Base-by-base conservation (phyloP, 2,888 invertebrate genomes). In the Lagria hirta region DNA sequence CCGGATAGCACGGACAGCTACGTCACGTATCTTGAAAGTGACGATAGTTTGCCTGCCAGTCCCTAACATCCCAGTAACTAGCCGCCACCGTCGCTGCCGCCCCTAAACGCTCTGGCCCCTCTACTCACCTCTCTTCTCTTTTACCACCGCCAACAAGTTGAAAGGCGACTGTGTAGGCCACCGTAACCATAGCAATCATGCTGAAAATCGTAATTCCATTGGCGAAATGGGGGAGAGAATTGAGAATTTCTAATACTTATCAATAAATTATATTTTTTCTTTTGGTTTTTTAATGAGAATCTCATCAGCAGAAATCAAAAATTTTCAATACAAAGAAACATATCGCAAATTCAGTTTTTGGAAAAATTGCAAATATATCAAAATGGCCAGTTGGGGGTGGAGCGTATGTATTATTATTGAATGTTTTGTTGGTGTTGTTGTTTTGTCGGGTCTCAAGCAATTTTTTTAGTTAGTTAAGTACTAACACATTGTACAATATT, bases 1-100 rank as follows among this genome's bases (percentile, higher is more conserved):
- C 86, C 86, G 11, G 86, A 87, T 71, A 86, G 85, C 62, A 85
- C 86, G 38, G 88, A 92, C 74, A 91, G 90, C 71, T 92, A 91
- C 76, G 92, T 93, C 54, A 92, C 92, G 47, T 92, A 91, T 77
- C 82, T 92, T 61, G 92, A 92, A 73, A 91, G 90, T 72, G 93
- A 93, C 75, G 85, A 85, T 68, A 84, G 83, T 66, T 77, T 84
- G 58, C 83, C 84, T 32, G 82, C 83, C 55, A 84, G 84, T 62
- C 85, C 85, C 78, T 85, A 85, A 73, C 73, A 65, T 57, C 49
- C 57, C 32, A 33, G 33, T 22, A 54, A 56, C 55, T 59, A 59
- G 56, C 57, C 49, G 33, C 32, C 45, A 38, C 26, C 47, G 43
- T 10, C 7, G 20, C 26, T 30, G 27, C 48, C 47, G 33, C 45